phyloP scores from a whole-genome alignment of 2,888 invertebrate species.

The Muschampia plurimacula region DNA sequence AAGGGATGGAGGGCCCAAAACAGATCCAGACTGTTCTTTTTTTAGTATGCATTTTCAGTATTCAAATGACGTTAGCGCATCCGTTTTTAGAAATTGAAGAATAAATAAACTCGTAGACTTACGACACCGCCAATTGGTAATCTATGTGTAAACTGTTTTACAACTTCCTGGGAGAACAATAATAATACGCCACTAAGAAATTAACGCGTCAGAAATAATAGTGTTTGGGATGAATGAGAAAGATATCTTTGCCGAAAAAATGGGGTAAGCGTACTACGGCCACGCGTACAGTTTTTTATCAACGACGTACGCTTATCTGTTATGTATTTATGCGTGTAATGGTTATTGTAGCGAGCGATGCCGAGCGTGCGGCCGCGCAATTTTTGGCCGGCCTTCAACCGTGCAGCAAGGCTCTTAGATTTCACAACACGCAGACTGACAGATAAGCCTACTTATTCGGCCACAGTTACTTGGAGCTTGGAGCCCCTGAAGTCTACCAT shows the following conservation, averaged over 20 bases:
- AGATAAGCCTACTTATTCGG: constrained; percentile 49
- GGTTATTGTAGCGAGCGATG: constrained; percentile 60
- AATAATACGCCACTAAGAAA: constrained; percentile 38
- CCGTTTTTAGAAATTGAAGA: constrained; percentile 81
- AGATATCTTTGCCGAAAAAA: constrained; percentile 8
- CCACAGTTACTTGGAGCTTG: constrained; percentile 22
- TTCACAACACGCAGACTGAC: constrained; percentile 63
- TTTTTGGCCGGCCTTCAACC: constrained; percentile 79
- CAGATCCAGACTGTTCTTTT: constrained; percentile 53
- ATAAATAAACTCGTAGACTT: constrained; percentile 64
- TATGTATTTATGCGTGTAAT: constrained; percentile 63
- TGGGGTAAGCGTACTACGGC: constrained; percentile 6
- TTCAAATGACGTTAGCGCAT: constrained; percentile 81
- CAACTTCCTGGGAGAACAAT: constrained; percentile 75
- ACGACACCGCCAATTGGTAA: constrained; percentile 66
- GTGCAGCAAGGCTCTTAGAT: constrained; percentile 72
- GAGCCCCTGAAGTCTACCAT: constrained; percentile 6
- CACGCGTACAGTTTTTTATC: constrained; percentile 19
- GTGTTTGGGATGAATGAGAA: constrained; percentile 1
- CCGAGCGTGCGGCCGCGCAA: constrained; percentile 62
- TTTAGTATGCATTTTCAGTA: constrained; percentile 76
- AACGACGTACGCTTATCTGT: constrained; percentile 53
- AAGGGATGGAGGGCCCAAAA: constrained; percentile 51
- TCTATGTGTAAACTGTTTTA: constrained; percentile 71
- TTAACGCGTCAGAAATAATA: not conserved